Evolutionary conservation across 1,140 invertebrate species (phyloP).

Genomic region (Stegodyphus mimosarum): DNA sequence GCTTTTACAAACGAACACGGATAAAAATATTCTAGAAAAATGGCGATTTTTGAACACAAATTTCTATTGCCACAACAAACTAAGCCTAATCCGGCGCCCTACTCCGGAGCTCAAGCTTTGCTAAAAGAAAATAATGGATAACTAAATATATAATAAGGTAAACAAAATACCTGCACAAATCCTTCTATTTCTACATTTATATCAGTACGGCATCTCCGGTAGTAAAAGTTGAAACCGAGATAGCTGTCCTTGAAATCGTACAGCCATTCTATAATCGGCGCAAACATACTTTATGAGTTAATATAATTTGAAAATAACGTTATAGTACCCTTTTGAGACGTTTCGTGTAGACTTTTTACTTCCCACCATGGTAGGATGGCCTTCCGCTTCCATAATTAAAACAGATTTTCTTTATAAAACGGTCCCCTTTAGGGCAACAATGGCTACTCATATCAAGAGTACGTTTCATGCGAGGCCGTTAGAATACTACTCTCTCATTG

Average conservation of each 20-base stretch:
- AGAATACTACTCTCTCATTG: constrained; percentile 27
- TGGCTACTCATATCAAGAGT: constrained; percentile 13
- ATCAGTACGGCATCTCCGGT: background rate
- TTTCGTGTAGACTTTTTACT: background rate
- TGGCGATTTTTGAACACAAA: constrained; percentile 36
- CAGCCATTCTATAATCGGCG: constrained; percentile 6
- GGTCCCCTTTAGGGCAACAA: constrained; percentile 32
- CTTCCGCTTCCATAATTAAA: constrained; percentile 25
- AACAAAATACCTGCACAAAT: background rate
- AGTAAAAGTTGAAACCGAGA: constrained; percentile 1
- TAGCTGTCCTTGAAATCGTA: constrained; percentile 48
- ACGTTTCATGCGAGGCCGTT: background rate
- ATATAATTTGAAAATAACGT: background rate
- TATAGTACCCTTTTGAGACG: background rate
- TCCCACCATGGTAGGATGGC: background rate
- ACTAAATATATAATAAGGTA: background rate
- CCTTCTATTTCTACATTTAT: background rate
- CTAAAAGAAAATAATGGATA: background rate
- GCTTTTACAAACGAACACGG: background rate
- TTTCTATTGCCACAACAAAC: background rate
- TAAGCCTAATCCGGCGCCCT: constrained; percentile 27
- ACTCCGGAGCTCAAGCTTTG: background rate
- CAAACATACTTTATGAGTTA: background rate
- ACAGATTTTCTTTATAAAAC: constrained; percentile 28
- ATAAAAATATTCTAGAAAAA: constrained; percentile 19